A percentile compares a stretch with the other conserved stretches of the same genome.
These are phyloP conservation scores for Pseudanteris insignis DNA, from an alignment of 2,888 invertebrate genomes.

Conservation along the genomic window DNA sequence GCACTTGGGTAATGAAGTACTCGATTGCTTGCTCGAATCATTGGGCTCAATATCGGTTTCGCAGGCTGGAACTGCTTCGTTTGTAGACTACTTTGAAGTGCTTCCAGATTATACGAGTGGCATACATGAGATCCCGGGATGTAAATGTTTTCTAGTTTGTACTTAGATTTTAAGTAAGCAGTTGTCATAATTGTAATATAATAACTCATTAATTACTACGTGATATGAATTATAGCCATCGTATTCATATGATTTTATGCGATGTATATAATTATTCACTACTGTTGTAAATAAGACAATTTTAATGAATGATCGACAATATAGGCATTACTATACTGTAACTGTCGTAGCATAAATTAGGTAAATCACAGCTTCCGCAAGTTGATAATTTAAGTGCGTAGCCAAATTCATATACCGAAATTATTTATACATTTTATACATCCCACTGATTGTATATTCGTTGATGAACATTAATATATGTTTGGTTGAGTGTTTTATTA, in stretches of 20 bases:
- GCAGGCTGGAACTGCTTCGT: too few species aligned
- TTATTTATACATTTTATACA: constrained; percentile 21
- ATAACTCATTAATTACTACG: constrained; percentile 14
- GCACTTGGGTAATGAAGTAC: too few species aligned
- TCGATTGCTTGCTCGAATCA: too few species aligned
- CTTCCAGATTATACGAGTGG: too few species aligned
- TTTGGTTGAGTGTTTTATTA: not conserved
- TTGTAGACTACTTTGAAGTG: too few species aligned
- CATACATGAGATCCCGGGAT: too few species aligned
- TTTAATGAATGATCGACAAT: constrained; percentile 14
- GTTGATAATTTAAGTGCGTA: constrained; percentile 10
- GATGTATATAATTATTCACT: constrained; percentile 24
- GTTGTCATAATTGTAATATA: too few species aligned
- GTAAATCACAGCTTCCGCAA: constrained; percentile 11
- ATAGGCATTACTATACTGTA: constrained; percentile 24
- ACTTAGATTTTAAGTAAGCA: too few species aligned
- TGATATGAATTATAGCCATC: constrained; percentile 24
- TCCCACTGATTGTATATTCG: constrained; percentile 6
- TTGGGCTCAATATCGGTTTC: too few species aligned
- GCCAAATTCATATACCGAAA: constrained; percentile 19
- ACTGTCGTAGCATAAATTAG: constrained; percentile 20
- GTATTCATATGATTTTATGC: constrained; percentile 24
- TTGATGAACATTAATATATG: constrained; percentile 8
- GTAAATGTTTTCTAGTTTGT: too few species aligned
- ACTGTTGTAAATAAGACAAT: constrained; percentile 33